Evolutionary conservation across 2,888 invertebrate species (phyloP).

Genomic region (Tetropium fuscum): DNA sequence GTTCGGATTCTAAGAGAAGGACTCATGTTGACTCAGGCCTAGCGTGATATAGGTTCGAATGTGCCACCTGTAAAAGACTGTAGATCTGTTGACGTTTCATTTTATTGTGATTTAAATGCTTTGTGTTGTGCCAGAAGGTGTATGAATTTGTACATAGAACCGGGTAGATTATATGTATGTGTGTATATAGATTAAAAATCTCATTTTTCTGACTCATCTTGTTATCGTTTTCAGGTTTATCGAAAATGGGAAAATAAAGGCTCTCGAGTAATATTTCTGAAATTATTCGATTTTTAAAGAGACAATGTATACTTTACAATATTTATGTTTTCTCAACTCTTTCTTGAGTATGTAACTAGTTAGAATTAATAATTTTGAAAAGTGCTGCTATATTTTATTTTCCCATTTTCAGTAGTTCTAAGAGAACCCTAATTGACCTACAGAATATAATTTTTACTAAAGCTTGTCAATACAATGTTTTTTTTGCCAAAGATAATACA

Average conservation of each 20-base stretch:
- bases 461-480: too few species aligned
- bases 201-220: slow-evolving; percentile 3
- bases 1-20: slow-evolving; percentile 67
- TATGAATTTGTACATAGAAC: slow-evolving; percentile 39
- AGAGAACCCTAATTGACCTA: too few species aligned
- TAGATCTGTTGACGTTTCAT: slow-evolving; percentile 25
- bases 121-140: slow-evolving; percentile 38
- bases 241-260: slow-evolving; percentile 3
- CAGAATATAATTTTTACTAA: too few species aligned
- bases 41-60: slow-evolving; percentile 60
- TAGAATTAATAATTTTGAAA: too few species aligned
- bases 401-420: too few species aligned
- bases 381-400: too few species aligned
- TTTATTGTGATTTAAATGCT: slow-evolving; percentile 39
- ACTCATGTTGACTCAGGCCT: slow-evolving; percentile 67
- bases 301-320: too few species aligned
- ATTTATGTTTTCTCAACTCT: too few species aligned
- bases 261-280: background rate
- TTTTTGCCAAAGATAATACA: too few species aligned
- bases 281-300: too few species aligned
- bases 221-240: slow-evolving; percentile 7
- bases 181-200: slow-evolving; percentile 33
- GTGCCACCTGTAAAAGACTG: slow-evolving; percentile 20
- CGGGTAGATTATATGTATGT: slow-evolving; percentile 31
- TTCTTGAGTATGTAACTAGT: too few species aligned